Conservation (phyloP, 2,113 vertebrate species). For the Engystomops pustulosus region DNA sequence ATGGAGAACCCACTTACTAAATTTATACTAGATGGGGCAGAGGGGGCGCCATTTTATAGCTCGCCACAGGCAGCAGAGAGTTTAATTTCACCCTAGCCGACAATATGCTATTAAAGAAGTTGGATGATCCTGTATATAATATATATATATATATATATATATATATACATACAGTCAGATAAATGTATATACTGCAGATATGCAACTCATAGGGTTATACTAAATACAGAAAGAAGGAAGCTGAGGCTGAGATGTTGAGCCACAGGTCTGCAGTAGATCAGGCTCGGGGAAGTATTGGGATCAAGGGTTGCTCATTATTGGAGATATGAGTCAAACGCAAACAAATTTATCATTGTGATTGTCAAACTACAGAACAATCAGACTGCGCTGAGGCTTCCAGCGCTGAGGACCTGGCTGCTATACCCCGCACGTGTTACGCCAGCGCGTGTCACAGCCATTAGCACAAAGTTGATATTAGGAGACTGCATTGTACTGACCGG, state of each 20-base stretch:
- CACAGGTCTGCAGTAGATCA: slow-evolving; percentile 18
- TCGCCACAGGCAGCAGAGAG: too few species aligned
- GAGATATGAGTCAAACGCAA: slow-evolving; percentile 49
- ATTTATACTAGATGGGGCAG: too few species aligned
- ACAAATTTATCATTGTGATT: slow-evolving; percentile 46
- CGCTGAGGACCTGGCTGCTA: not conserved
- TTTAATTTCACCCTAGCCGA: too few species aligned
- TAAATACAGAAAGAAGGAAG: not conserved
- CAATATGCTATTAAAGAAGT: too few species aligned
- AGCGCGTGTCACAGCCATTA: slow-evolving; percentile 9
- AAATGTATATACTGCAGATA: not conserved
- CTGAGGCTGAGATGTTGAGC: not conserved
- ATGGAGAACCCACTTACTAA: too few species aligned
- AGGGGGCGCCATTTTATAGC: too few species aligned
- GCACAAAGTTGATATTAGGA: not conserved
- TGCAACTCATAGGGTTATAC: not conserved
- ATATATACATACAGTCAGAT: too few species aligned
- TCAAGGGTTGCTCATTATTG: slow-evolving; percentile 49
- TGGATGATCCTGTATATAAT: too few species aligned
- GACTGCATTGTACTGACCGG: slow-evolving; percentile 69
- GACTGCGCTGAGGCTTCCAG: not conserved
- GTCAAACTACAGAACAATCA: not conserved
- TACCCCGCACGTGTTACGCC: not conserved
- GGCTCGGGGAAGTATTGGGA: slow-evolving; percentile 14
- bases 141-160: too few species aligned